Conservation (phyloP, 2,888 invertebrate genomes). For the Agrenia bidenticulata region DNA sequence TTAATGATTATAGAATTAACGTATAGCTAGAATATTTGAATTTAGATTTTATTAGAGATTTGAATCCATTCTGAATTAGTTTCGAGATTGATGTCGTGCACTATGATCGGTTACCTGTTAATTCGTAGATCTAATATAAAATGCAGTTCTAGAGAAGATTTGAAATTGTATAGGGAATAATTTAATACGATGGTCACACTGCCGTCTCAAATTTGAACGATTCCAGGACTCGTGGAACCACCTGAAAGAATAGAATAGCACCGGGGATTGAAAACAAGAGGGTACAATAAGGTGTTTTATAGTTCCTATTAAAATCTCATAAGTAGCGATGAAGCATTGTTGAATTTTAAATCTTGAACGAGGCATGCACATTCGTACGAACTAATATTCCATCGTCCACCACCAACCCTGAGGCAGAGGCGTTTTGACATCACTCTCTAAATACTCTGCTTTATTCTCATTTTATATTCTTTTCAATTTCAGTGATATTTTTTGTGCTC, state of each 20-base stretch:
- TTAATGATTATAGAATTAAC: no score
- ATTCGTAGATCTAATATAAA: no score
- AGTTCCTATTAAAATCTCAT: neutral
- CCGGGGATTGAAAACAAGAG: neutral
- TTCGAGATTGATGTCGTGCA: no score
- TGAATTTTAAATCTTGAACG: neutral
- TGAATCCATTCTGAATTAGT: no score
- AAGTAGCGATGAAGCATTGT: slow-evolving; percentile 5
- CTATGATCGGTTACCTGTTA: no score
- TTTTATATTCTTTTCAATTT: slow-evolving; percentile 28
- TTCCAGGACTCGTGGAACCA: neutral
- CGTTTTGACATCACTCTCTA: slow-evolving; percentile 43
- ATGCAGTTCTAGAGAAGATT: no score
- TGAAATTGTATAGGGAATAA: no score
- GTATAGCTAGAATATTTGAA: no score
- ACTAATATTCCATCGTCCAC: slow-evolving; percentile 2
- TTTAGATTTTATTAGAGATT: no score
- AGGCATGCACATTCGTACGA: neutral
- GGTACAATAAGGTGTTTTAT: slow-evolving; percentile 14
- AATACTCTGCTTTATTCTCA: slow-evolving; percentile 27
- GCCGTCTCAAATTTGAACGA: no score
- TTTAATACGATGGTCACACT: no score
- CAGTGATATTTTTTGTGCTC: slow-evolving; percentile 12
- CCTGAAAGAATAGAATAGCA: neutral
- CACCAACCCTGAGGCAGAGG: slow-evolving; percentile 37